Evolutionary conservation across 2,888 invertebrate species (phyloP).

Genomic region (Drosophila paramelanica): DNA sequence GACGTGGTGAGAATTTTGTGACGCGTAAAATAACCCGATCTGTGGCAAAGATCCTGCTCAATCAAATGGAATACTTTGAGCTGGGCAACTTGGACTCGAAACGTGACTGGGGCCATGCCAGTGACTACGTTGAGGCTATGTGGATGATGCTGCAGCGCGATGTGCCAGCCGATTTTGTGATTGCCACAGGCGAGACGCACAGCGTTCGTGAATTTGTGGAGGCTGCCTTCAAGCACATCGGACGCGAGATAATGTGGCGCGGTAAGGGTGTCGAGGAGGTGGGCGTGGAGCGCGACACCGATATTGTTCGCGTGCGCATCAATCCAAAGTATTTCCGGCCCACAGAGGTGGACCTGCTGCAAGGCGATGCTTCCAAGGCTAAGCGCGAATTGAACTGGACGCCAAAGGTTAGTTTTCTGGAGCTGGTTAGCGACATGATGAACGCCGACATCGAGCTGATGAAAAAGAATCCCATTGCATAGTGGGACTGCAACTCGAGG

Average conservation of each 20-base stretch:
- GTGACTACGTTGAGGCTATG: constrained; percentile 99
- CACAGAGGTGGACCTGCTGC: constrained; percentile 97
- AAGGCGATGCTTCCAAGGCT: constrained; percentile 98
- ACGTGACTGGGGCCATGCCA: constrained; percentile 99
- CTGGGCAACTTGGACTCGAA: constrained; percentile 97
- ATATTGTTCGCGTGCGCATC: constrained; percentile 92
- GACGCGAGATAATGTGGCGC: constrained; percentile 93
- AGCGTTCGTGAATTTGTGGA: constrained; percentile 99
- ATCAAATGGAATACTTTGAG: constrained; percentile 93
- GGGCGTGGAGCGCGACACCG: constrained; percentile 89
- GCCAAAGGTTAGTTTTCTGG: constrained; percentile 92
- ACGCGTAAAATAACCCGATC: constrained; percentile 98
- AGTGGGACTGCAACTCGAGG: constrained; percentile 59
- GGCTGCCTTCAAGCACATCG: constrained; percentile 93
- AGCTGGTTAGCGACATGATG: constrained; percentile 98
- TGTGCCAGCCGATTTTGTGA: constrained; percentile 97
- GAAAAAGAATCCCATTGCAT: constrained; percentile 95
- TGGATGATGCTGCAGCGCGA: constrained; percentile 99
- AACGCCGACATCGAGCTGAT: constrained; percentile 95
- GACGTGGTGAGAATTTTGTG: constrained; percentile 98
- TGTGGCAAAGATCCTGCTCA: constrained; percentile 97
- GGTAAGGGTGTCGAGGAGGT: constrained; percentile 93
- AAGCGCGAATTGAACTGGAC: constrained; percentile 94
- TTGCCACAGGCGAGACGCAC: constrained; percentile 97
- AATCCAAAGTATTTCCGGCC: constrained; percentile 98